Evolutionary conservation across 1,140 invertebrate species (phyloP), one percentile per base, ranked within the genome.

Genomic region (Micrasema minimum): DNA sequence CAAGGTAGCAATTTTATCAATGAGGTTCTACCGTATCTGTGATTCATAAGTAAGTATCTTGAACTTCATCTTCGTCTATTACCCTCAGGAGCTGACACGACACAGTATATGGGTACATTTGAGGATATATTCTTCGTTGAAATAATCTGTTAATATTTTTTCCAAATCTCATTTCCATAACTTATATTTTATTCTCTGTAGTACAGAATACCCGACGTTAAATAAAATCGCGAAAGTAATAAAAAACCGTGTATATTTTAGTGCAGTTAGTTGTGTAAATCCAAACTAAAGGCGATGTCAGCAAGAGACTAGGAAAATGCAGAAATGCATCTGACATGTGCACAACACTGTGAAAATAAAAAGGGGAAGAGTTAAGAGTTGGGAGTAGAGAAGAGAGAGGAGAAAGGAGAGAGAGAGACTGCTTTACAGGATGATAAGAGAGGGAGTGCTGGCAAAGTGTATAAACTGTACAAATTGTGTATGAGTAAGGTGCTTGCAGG

Each of bases 271-370:
- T 20, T 48, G 46, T 16, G n/a, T 16, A 48, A 48, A 48, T 20
- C 46, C 16, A 48, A 48, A 18, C 16, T 48, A 22, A 48, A 48
- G 18, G 23, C 26, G 23, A 5, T 22, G n/a, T 53, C 26, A 16
- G 55, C 55, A 59, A 18, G 9, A 18, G 22, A 59, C 37, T 55
- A 2, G 14, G n/a, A 59, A 22, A 59, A 59, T 41, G 37, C 37
- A 59, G 35, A 4, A 55, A 59, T 41, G 37, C 55, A 6, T 59
- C 55, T 12, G 55, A 59, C 35, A 22, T 38, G 55, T 59, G 35
- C 55, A 59, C n/a, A 16, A n/a, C 16, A 26, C 18, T 14, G 55
- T 41, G 37, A 59, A 59, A 41, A 38, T 59, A 59, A 38, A 59
- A 59, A 18, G 18, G 55, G n/a, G 14, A 11, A 14, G 16, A 11